Conservation (phyloP, 2,888 invertebrate genomes). For the Hymenopus coronatus region DNA sequence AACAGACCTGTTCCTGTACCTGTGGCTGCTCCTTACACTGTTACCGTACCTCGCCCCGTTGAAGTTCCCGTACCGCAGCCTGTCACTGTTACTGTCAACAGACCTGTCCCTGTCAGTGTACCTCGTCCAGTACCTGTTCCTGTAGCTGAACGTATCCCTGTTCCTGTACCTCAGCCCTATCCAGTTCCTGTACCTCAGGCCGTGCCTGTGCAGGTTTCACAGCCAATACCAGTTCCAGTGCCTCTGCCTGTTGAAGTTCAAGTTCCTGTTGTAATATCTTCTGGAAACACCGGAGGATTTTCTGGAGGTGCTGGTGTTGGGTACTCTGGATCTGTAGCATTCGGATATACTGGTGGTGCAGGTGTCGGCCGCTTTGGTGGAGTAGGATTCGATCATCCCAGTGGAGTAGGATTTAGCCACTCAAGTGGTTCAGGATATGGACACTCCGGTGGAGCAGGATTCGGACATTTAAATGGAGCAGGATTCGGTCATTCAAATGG, state of each 20-base stretch:
- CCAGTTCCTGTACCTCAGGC: not conserved
- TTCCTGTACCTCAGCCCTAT: not conserved
- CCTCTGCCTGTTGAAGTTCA: not conserved
- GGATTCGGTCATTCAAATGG: too few relatives aligned
- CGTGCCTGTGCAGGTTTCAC: not conserved
- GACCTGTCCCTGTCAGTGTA: not conserved
- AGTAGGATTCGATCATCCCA: too few relatives aligned
- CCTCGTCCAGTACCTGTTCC: not conserved
- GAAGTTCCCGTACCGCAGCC: not conserved
- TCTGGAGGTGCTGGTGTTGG: not conserved
- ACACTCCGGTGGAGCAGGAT: too few relatives aligned
- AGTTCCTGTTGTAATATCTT: not conserved
- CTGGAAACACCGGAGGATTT: not conserved
- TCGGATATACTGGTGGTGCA: not conserved
- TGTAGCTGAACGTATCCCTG: not conserved
- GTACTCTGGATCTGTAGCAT: not conserved
- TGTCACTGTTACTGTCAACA: not conserved
- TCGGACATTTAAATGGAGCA: too few relatives aligned
- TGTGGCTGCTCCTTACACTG: not conserved
- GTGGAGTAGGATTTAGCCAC: too few relatives aligned
- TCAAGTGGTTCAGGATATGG: too few relatives aligned
- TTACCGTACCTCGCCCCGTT: not conserved
- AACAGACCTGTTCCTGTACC: conserved; percentile 8
- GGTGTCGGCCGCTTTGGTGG: not conserved
- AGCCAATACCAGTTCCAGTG: not conserved